Evolutionary conservation across 2,797 vertebrate species (phyloP), one percentile per base, ranked within the genome.

Genomic region (Helicolenus hilgendorfi): DNA sequence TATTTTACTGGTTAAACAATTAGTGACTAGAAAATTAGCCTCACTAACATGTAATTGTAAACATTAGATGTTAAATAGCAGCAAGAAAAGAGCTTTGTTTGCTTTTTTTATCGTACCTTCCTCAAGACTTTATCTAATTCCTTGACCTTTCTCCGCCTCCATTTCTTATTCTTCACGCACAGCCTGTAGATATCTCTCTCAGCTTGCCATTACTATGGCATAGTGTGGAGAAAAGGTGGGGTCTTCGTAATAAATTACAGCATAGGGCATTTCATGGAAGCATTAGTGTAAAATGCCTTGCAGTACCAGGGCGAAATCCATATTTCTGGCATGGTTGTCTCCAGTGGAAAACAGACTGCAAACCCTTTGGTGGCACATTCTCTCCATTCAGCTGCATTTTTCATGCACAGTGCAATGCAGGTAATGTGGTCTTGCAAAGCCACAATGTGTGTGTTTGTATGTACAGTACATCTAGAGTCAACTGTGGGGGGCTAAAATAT

Each of bases 261-360:
- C 64, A 81, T 18, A 49, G 67, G 70, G 67, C 64, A 80, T 83
- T 83, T 74, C 41, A 80, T 38, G 63, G 83, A 38, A 69, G 58
- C 81, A 90, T 87, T 84, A 77, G 26, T 89, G 79, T 70, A 49
- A 91, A 87, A 78, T 84, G 83, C 69, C 67, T 85, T 13, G 63
- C 64, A 80, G 85, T 70, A 75, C 58, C 56, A 59, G 72, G 55
- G 62, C 7, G 86, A 82, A 88, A 89, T 83, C 62, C 70, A 91
- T 89, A 93, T 86, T 91, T 88, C 81, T 74, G 60, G 83, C 63
- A 81, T 74, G 79, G 70, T 88, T 89, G 81, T 83, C 84, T 88
- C 72, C 72, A 33, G 45, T 69, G 41, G 78, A 85, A 92, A 89
- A 91, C 81, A 65, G 71, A 83, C 72, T 38, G 15, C 5, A 83